Base-by-base conservation (phyloP, 1,140 invertebrate species). In the Nasonia giraulti region DNA sequence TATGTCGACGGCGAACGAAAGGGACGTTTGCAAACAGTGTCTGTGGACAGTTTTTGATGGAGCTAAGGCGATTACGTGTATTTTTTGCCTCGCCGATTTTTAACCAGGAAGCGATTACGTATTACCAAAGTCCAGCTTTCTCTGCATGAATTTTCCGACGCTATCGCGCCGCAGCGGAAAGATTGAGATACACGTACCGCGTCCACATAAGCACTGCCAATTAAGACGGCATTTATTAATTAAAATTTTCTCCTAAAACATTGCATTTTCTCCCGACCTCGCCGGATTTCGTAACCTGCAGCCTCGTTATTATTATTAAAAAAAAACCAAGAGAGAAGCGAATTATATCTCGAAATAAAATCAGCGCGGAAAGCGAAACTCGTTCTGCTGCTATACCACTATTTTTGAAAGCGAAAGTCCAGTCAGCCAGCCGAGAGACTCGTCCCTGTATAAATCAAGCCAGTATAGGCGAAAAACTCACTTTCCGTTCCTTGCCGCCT, bases 361-460 rank as follows among this genome's bases (percentile, higher is more conserved):
- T 62, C 55, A n/a, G 55, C 6, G 55, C 20, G 17, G 5, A 77
- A 78, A 62, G 47, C 33, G 76, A 78, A 55, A 33, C 76, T 77
- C 75, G 31, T 62, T 62, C 55, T n/a, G 7, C 17, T n/a, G 27
- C 27, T 33, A 31, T n/a, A n/a, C 6, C 5, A 23, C 27, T 33
- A 55, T 76, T 76, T 78, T 50, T 27, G 75, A 83, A 83, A 83
- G 73, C 62, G 82, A 83, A 83, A 83, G 82, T 78, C 44, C 82
- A 55, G 75, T 55, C 82, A 83, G 27, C 82, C 75, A 83, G 62
- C 62, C 82, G 82, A 68, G 82, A 68, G 62, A 47, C 80, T 23
- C 17, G n/a, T 27, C 31, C 33, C 31, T 0, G 8, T 76, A 27
- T 27, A 76, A 82, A 76, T 66, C 71, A 82, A 62, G 33, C 17